These are phyloP conservation scores for Burhinus bistriatus DNA, from an alignment of 2,113 vertebrate species.

Conservation along the genomic window DNA sequence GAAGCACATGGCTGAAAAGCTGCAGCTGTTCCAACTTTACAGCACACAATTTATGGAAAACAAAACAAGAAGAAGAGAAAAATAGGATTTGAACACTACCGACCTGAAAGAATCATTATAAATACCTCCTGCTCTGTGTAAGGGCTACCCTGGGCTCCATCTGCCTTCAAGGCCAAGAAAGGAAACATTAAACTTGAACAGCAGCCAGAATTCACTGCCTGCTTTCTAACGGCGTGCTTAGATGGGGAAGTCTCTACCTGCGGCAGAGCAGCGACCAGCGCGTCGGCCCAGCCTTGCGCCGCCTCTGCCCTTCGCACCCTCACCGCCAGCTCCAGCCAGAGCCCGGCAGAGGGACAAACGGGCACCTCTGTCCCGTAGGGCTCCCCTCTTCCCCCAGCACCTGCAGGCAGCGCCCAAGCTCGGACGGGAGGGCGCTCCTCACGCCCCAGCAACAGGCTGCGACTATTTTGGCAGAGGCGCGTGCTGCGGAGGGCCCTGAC, in stretches of 20 bases:
- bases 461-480: background rate
- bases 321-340: fast-evolving
- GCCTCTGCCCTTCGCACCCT: background rate
- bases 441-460: fast-evolving
- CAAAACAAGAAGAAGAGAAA: conserved; percentile 33
- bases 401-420: fast-evolving
- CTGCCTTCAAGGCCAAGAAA: conserved; percentile 57
- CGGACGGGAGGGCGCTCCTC: fast-evolving
- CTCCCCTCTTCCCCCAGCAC: background rate
- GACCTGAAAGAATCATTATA: background rate
- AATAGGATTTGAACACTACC: background rate
- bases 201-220: background rate
- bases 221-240: background rate
- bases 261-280: background rate
- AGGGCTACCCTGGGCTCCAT: conserved; percentile 43
- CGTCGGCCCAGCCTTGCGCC: background rate
- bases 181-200: conserved; percentile 40
- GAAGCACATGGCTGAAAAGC: conserved; percentile 23
- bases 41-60: background rate
- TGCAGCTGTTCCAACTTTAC: conserved; percentile 26
- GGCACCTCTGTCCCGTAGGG: fast-evolving
- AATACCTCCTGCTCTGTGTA: conserved; percentile 11
- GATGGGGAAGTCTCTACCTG: background rate
- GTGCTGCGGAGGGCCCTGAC: background rate
- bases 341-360: background rate